These are phyloP conservation scores for Tenthredo notha DNA, from an alignment of 2,888 invertebrate genomes.

Conservation along the genomic window DNA sequence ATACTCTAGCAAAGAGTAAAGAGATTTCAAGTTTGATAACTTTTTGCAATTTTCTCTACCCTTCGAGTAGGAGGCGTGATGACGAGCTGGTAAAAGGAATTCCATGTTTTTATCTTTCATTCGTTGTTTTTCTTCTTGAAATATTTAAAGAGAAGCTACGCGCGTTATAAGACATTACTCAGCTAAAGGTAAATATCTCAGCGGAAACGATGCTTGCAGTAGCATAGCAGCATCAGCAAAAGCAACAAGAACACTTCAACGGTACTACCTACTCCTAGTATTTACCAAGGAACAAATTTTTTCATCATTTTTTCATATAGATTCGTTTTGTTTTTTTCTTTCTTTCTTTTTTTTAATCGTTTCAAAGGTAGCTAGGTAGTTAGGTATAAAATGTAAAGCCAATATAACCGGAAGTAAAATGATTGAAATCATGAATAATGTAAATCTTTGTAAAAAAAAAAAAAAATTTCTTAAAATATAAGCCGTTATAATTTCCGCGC, in stretches of 20 bases:
- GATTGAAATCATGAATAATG: background rate
- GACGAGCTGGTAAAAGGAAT: conserved; percentile 47
- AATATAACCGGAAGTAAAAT: background rate
- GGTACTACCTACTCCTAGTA: background rate
- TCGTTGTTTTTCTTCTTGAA: conserved; percentile 35
- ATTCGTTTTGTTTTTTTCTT: too few relatives aligned
- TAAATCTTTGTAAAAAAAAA: conserved; percentile 11
- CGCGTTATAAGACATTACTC: conserved; percentile 33
- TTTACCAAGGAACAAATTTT: conserved; percentile 2
- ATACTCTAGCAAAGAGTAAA: background rate
- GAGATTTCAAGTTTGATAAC: background rate
- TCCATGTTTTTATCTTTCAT: conserved; percentile 47
- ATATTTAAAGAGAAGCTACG: conserved; percentile 23
- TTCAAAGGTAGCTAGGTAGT: too few relatives aligned
- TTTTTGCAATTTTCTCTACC: conserved; percentile 12
- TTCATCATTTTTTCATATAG: background rate
- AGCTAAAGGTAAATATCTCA: conserved; percentile 30
- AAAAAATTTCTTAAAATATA: background rate
- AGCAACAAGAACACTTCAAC: background rate
- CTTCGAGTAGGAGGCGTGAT: background rate
- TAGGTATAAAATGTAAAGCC: background rate
- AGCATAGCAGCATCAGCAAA: background rate
- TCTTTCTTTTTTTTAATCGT: too few relatives aligned
- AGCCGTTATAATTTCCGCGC: conserved; percentile 28
- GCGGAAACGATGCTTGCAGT: background rate